These are phyloP conservation scores for Acomys russatus DNA, from an alignment of 2,797 vertebrate species.

Conservation along the genomic window DNA sequence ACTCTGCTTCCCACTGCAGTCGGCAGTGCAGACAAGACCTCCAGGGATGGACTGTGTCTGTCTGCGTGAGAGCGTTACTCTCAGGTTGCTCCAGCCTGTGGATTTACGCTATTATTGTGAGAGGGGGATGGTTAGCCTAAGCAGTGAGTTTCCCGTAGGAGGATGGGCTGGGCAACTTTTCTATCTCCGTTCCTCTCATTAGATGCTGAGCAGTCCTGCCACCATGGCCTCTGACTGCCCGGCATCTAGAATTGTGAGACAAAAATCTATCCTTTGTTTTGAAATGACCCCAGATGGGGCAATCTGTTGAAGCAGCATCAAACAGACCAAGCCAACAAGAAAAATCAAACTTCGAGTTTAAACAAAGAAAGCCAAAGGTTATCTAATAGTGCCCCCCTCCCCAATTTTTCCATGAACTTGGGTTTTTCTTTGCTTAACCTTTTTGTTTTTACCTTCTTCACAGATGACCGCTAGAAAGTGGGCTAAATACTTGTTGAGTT, in stretches of 20 bases:
- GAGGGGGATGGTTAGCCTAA: background rate
- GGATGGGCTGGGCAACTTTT: background rate
- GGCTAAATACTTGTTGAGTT: background rate
- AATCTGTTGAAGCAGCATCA: background rate
- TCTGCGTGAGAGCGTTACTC: background rate
- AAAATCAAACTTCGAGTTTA: background rate
- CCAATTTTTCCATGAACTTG: background rate
- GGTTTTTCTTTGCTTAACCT: background rate
- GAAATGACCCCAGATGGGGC: background rate
- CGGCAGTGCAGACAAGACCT: background rate
- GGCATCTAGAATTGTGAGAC: background rate
- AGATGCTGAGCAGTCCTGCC: background rate
- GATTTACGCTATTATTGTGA: background rate
- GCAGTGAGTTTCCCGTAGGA: background rate
- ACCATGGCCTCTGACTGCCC: background rate
- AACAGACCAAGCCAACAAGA: background rate
- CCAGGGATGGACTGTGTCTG: background rate
- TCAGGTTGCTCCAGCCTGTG: background rate
- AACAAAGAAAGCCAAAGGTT: slow-evolving; percentile 23
- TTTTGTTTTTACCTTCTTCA: background rate
- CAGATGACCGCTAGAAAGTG: background rate
- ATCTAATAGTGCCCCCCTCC: background rate
- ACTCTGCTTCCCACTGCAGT: background rate
- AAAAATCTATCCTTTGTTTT: background rate
- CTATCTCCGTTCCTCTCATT: background rate